Percentiles rank a stretch among this genome's conserved stretches.
These are phyloP conservation scores for Gyps fulvus DNA, from an alignment of 2,113 vertebrate species.

Conservation along the genomic window DNA sequence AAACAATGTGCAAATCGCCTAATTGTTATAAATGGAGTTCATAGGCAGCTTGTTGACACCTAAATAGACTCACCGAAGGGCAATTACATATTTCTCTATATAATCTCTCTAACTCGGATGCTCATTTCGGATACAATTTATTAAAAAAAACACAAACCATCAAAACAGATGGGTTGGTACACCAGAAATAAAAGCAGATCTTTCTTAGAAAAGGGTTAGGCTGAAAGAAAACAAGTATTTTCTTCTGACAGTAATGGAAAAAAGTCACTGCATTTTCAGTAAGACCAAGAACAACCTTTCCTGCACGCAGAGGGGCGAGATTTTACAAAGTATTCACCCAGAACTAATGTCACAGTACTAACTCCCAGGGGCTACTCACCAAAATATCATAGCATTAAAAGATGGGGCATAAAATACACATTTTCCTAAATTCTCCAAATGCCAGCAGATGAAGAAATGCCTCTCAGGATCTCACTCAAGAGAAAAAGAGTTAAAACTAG, in stretches of 20 bases:
- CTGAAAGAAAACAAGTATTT: neutral
- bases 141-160: neutral
- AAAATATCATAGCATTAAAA: neutral
- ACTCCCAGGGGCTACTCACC: neutral
- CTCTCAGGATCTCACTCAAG: neutral
- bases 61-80: neutral
- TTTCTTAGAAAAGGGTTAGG: neutral
- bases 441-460: neutral
- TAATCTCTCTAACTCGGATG: neutral
- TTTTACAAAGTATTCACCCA: neutral
- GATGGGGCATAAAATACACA: neutral
- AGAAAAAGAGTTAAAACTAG: neutral
- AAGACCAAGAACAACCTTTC: neutral
- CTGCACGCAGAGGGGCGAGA: neutral
- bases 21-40: neutral
- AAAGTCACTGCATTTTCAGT: neutral
- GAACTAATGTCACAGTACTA: neutral
- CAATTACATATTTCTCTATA: neutral
- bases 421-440: neutral
- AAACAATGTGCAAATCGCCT: neutral
- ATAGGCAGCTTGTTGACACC: neutral
- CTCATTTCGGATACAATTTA: neutral
- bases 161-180: neutral
- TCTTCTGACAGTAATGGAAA: neutral
- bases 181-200: neutral